Evolutionary conservation across 2,888 invertebrate species (phyloP).

Genomic region (Neoaliturus tenellus): DNA sequence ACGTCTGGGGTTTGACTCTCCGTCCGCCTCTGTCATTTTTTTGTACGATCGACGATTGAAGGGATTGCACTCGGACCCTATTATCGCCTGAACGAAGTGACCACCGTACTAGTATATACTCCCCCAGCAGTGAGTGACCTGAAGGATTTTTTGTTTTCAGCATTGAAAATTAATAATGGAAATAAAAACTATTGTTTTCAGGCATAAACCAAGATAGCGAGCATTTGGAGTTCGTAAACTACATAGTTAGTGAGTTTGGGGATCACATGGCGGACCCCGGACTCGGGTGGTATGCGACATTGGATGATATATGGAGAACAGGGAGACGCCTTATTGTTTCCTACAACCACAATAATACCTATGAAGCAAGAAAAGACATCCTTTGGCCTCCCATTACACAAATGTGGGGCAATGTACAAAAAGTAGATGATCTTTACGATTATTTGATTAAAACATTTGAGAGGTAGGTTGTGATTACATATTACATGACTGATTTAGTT

Average conservation of each 20-base stretch:
- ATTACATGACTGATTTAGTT: too few species aligned
- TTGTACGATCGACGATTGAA: too few species aligned
- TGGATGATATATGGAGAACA: slow-evolving; percentile 74
- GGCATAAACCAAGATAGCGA: slow-evolving; percentile 71
- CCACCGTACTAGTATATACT: too few species aligned
- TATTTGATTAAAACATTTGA: slow-evolving; percentile 40
- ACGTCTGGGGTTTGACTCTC: too few species aligned
- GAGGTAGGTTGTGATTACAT: too few species aligned
- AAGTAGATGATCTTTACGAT: slow-evolving; percentile 63
- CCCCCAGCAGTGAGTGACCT: too few species aligned
- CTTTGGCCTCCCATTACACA: slow-evolving; percentile 78
- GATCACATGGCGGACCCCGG: slow-evolving; percentile 70
- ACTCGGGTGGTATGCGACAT: slow-evolving; percentile 72
- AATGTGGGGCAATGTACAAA: slow-evolving; percentile 81
- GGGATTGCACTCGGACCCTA: too few species aligned
- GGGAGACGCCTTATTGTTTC: slow-evolving; percentile 75
- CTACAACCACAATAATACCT: slow-evolving; percentile 73
- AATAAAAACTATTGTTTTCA: slow-evolving; percentile 63
- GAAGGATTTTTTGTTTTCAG: too few species aligned
- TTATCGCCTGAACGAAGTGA: too few species aligned
- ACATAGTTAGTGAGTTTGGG: slow-evolving; percentile 70
- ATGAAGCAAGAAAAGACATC: slow-evolving; percentile 65
- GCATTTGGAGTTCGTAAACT: slow-evolving; percentile 71
- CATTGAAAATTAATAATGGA: too few species aligned
- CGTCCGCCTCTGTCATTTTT: too few species aligned